Percentiles rank a stretch among this genome's conserved stretches.
These are phyloP conservation scores for Cephus spinipes DNA, from an alignment of 2,888 invertebrate genomes.

Conservation along the genomic window DNA sequence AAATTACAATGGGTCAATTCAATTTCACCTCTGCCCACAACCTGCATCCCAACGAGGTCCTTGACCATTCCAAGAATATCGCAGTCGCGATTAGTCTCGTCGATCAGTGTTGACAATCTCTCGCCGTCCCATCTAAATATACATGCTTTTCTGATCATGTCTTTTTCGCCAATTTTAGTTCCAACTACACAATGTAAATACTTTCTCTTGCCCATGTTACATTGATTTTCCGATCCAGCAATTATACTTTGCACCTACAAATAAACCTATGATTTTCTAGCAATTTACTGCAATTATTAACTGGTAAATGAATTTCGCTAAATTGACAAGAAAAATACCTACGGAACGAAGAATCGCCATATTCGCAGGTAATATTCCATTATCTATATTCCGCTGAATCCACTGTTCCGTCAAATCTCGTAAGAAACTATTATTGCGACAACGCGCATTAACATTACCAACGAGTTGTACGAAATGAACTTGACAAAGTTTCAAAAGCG, in stretches of 20 bases:
- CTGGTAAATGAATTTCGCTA: not conserved
- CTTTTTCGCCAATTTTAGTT: constrained; percentile 10
- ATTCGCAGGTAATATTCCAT: too few species aligned
- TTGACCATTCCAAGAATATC: constrained; percentile 10
- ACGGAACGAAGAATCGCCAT: too few species aligned
- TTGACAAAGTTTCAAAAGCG: constrained; percentile 29
- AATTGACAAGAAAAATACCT: too few species aligned
- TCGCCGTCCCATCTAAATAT: constrained; percentile 43
- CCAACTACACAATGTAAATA: constrained; percentile 31
- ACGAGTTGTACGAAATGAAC: constrained; percentile 41
- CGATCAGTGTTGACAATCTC: too few species aligned
- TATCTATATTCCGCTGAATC: not conserved
- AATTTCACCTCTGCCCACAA: constrained; percentile 44
- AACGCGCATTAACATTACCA: constrained; percentile 39
- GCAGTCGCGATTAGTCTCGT: too few species aligned
- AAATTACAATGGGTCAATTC: too few species aligned
- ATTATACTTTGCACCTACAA: constrained; percentile 11
- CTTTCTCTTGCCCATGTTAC: constrained; percentile 24
- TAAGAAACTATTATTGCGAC: not conserved
- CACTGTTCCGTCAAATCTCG: not conserved
- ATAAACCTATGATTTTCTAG: not conserved
- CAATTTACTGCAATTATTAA: not conserved
- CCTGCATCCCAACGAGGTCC: constrained; percentile 46
- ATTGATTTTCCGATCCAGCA: constrained; percentile 19
- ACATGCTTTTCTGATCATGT: constrained; percentile 17